phyloP scores from a whole-genome alignment of 2,888 invertebrate genomes.

The Norana najaformis region DNA sequence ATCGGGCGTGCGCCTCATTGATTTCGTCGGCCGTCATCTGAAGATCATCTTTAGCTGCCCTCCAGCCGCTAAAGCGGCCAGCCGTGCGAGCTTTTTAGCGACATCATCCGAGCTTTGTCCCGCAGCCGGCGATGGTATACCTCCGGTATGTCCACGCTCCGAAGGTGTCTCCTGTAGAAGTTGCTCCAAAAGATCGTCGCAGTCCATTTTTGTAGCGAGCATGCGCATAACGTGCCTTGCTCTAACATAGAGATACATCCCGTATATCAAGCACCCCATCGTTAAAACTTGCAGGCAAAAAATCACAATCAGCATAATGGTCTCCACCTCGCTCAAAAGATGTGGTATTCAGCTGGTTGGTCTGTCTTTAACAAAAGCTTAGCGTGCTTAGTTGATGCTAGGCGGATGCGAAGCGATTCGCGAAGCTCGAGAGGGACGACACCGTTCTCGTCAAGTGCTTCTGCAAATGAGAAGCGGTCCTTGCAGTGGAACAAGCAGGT shows the following conservation, averaged over 20 bases:
- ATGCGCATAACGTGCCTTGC: background rate
- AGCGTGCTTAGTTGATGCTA: constrained; percentile 26
- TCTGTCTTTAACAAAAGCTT: constrained; percentile 29
- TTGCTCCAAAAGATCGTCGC: constrained; percentile 29
- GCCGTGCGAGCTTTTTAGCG: background rate
- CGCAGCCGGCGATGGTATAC: background rate
- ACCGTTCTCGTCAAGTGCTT: constrained; percentile 44
- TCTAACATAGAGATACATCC: constrained; percentile 25
- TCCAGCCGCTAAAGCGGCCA: background rate
- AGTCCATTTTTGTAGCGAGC: constrained; percentile 22
- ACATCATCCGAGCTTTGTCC: background rate
- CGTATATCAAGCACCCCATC: background rate
- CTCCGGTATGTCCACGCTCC: too few relatives aligned
- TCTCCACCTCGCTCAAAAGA: background rate
- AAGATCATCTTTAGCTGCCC: constrained; percentile 19
- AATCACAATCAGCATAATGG: background rate
- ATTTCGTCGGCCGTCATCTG: constrained; percentile 20
- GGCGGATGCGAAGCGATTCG: background rate
- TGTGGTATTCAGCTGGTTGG: constrained; percentile 9
- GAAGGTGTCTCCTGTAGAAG: background rate
- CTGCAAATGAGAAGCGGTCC: constrained; percentile 40
- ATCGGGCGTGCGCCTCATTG: constrained; percentile 23
- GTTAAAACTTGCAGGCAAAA: background rate
- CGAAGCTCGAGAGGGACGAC: constrained; percentile 41
- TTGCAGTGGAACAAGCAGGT: constrained; percentile 43